These are phyloP conservation scores for Xylota segnis DNA, from an alignment of 2,888 invertebrate species.

Conservation along the genomic window DNA sequence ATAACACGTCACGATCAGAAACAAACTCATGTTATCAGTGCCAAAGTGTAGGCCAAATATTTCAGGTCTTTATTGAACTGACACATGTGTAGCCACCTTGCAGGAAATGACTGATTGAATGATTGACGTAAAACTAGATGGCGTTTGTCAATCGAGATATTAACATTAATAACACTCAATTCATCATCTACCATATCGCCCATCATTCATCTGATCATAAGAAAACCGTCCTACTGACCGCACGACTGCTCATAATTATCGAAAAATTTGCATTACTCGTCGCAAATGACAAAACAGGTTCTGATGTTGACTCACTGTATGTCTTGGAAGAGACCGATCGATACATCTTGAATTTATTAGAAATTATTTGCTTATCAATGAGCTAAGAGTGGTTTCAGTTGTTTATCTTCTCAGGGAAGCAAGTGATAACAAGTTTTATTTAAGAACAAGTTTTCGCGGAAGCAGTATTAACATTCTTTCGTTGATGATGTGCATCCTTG, in stretches of 20 bases:
- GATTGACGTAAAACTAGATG: neutral
- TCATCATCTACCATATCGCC: neutral
- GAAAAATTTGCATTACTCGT: constrained; percentile 26
- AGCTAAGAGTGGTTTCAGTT: constrained; percentile 1
- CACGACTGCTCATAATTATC: constrained; percentile 3
- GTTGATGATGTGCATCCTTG: neutral
- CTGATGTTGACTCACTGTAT: constrained; percentile 15
- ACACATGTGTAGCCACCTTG: neutral
- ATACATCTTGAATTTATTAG: constrained; percentile 1
- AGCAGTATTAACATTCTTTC: constrained; percentile 2
- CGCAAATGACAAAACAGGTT: constrained; percentile 18
- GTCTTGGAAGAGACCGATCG: constrained; percentile 3
- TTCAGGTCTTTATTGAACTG: no score
- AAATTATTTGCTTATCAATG: constrained; percentile 32
- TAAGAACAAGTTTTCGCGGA: constrained; percentile 42
- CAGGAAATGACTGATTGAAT: neutral
- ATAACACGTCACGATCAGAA: no score
- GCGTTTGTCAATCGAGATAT: neutral
- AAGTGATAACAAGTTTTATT: constrained; percentile 18
- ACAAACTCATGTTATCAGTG: no score
- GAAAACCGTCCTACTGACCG: constrained; percentile 1
- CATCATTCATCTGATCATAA: neutral
- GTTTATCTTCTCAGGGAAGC: constrained; percentile 1
- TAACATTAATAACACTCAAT: neutral
- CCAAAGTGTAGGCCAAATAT: no score